A percentile compares a stretch with the other conserved stretches of the same genome.
Conservation (phyloP, 2,797 vertebrate genomes). For the Sitta carolinensis region DNA sequence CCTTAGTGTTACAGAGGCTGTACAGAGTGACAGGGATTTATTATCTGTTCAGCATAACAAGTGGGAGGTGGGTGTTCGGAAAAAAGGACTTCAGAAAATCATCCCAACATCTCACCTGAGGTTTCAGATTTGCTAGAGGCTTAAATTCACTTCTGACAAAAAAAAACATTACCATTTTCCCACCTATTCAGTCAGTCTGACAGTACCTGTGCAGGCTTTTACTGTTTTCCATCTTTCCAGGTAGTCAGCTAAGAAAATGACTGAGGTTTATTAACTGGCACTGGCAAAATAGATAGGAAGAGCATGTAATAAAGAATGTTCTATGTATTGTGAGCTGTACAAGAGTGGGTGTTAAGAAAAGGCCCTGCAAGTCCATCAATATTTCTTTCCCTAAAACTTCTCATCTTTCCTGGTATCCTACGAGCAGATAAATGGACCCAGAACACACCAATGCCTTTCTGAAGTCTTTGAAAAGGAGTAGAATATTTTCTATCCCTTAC, state of each 20-base stretch:
- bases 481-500: not conserved
- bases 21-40: not conserved
- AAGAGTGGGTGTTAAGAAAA: not conserved
- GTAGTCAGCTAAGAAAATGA: constrained; percentile 31
- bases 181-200: constrained; percentile 1
- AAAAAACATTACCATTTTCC: not conserved
- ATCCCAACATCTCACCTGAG: not conserved
- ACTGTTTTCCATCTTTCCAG: not conserved
- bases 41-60: not conserved
- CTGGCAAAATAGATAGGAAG: constrained; percentile 26
- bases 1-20: not conserved
- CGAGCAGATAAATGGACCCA: not conserved
- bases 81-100: not conserved
- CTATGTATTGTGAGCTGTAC: not conserved
- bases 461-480: not conserved
- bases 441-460: constrained; percentile 1
- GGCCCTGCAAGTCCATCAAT: not conserved
- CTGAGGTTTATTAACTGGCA: constrained; percentile 32
- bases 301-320: not conserved
- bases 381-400: not conserved
- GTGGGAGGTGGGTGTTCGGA: not conserved
- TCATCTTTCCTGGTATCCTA: not conserved
- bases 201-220: not conserved
- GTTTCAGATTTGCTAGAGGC: not conserved
- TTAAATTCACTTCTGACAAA: constrained; percentile 5